phyloP scores from a whole-genome alignment of 92 coral and sea anemone species.

The Desmophyllum pertusum region DNA sequence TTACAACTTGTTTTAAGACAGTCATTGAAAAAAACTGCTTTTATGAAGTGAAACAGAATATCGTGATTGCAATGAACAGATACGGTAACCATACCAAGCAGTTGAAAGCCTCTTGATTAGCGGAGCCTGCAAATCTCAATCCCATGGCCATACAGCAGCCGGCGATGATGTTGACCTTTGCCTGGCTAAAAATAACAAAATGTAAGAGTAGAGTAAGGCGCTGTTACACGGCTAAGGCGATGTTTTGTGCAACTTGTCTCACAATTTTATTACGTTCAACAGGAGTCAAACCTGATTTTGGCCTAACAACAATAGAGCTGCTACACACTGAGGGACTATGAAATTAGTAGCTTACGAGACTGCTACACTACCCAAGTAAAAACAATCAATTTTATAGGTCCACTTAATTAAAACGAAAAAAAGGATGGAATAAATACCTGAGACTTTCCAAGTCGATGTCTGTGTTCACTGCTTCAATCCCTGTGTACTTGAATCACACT shows the following conservation, averaged over 20 bases:
- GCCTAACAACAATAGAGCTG: too few relatives aligned
- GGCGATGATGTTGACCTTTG: constrained; percentile 90
- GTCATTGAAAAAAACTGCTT: background rate
- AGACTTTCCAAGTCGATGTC: constrained; percentile 90
- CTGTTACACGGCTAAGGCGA: too few relatives aligned
- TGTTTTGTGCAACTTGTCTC: background rate
- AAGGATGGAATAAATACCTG: constrained; percentile 56
- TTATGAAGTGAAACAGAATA: background rate
- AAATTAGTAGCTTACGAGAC: too few relatives aligned
- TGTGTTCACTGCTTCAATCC: constrained; percentile 51
- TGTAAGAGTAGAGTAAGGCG: background rate
- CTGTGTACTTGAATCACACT: constrained; percentile 69
- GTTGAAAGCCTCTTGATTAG: constrained; percentile 88
- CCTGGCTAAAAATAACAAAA: constrained; percentile 69
- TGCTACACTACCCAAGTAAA: too few relatives aligned
- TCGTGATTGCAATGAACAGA: background rate
- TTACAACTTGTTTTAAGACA: too few relatives aligned
- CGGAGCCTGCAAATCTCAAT: constrained; percentile 94
- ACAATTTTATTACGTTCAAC: background rate
- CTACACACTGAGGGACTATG: too few relatives aligned
- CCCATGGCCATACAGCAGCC: constrained; percentile 99
- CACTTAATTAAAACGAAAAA: too few relatives aligned
- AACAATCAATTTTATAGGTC: too few relatives aligned
- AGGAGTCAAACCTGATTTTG: too few relatives aligned
- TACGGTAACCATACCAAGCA: constrained; percentile 70